Evolutionary conservation across 2,888 invertebrate species (phyloP).

Genomic region (Drosophila subquinaria): DNA sequence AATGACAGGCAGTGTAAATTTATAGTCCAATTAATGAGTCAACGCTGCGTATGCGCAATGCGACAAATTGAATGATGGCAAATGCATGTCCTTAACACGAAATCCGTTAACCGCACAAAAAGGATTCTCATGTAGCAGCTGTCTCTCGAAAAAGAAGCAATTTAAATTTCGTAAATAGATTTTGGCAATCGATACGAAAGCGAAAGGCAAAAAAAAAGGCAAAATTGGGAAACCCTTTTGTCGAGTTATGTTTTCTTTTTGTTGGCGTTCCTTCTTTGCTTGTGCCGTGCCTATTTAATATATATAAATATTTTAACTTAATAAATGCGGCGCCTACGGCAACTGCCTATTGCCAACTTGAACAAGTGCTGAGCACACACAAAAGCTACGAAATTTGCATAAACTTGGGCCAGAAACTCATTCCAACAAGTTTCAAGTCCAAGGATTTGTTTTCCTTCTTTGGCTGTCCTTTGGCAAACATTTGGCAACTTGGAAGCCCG

Average conservation of each 20-base stretch:
- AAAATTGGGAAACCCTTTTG: slow-evolving; percentile 20
- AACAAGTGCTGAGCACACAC: slow-evolving; percentile 55
- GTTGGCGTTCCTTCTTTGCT: slow-evolving; percentile 20
- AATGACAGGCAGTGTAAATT: slow-evolving; percentile 29
- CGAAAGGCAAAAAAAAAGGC: slow-evolving; percentile 4
- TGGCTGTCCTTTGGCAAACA: slow-evolving; percentile 48
- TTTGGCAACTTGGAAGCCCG: slow-evolving; percentile 6
- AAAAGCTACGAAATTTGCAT: slow-evolving; percentile 64
- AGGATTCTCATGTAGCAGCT: slow-evolving; percentile 50
- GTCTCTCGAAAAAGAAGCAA: slow-evolving; percentile 56
- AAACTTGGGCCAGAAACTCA: slow-evolving; percentile 49
- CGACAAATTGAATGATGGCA: slow-evolving; percentile 64
- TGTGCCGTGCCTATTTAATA: slow-evolving; percentile 56
- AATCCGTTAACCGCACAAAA: slow-evolving; percentile 21
- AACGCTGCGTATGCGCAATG: slow-evolving; percentile 48
- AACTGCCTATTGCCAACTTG: slow-evolving; percentile 27
- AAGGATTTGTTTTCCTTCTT: slow-evolving; percentile 40
- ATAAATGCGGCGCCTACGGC: slow-evolving; percentile 66
- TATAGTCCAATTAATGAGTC: slow-evolving; percentile 62
- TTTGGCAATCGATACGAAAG: slow-evolving; percentile 57
- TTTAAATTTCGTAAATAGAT: slow-evolving; percentile 63
- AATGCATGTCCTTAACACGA: slow-evolving; percentile 50
- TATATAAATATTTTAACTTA: slow-evolving; percentile 77
- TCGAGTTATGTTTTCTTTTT: slow-evolving; percentile 8
- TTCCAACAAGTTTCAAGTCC: slow-evolving; percentile 9